Evolutionary conservation across 2,797 vertebrate genomes (phyloP), one percentile per base, ranked within the genome.

Genomic region (Lates japonicus): DNA sequence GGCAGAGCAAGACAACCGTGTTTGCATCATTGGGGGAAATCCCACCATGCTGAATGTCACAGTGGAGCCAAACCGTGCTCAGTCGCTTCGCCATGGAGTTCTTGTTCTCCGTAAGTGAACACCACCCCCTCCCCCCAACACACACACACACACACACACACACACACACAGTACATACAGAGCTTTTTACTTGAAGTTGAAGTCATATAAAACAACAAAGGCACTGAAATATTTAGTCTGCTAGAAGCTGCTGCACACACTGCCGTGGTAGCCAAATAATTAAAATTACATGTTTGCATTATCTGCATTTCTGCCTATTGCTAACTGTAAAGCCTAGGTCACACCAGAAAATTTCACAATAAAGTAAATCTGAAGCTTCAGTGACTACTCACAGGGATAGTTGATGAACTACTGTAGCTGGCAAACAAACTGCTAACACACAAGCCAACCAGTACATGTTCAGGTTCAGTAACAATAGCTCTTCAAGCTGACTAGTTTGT

Each of bases 31-130:
- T 0, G 97, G 96, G 0, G 96, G 95, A 25, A 97, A 97, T 72
- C 95, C 95, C 76, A 95, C 96, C 19, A 91, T 95, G 54, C 96
- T 99, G 76, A 98, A 94, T 55, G 95, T 97, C 83, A 95, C 96
- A 16, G 89, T 97, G 88, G 98, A 99, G 83, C 97, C 98, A 7
- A 95, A 96, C 82, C 96, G 98, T 0, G 92, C 97, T 33, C 98
- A 99, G 91, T 97, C 98, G 2, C 91, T 99, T 62, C 97, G 96
- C 29, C 98, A 99, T 0, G 97, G 98, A 1, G 97, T 99, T 19
- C 94, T 96, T 35, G 97, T 99, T 49, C 93, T 99, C 4, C 78
- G 93, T 94, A 86, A 90, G 93, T 91, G 35, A 22, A 41, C 33
- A 33, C 20, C 2, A 3, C 1, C 25, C 1, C 37, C n/a, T 2